Conservation (phyloP, 2,888 invertebrate genomes). For the Diarsia mendica region DNA sequence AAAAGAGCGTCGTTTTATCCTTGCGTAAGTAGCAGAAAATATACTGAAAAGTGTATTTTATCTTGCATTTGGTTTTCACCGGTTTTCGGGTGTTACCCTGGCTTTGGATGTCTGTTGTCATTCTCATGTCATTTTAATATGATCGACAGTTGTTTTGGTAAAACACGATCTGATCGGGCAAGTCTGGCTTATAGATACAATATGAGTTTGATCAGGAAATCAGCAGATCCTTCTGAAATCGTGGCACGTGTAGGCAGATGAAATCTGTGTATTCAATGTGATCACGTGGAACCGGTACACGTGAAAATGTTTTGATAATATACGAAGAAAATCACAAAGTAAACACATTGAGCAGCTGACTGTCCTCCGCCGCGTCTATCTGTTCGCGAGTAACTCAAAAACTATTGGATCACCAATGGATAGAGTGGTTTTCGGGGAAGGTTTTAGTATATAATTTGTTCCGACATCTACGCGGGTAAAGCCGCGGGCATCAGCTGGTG, state of each 20-base stretch:
- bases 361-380: too few species aligned
- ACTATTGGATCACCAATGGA: too few species aligned
- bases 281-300: constrained; percentile 4
- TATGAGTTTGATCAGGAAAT: background rate
- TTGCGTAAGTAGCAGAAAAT: too few species aligned
- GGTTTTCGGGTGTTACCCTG: background rate
- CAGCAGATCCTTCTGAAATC: constrained; percentile 6
- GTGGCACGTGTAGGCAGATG: background rate
- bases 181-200: background rate
- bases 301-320: constrained; percentile 11
- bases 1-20: background rate
- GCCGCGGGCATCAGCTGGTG: too few species aligned
- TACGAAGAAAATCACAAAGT: background rate
- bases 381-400: too few species aligned
- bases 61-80: background rate
- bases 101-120: background rate
- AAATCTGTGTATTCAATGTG: background rate
- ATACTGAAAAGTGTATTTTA: background rate
- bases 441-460: too few species aligned
- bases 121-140: background rate
- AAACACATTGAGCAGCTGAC: constrained; percentile 2
- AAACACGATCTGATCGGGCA: background rate
- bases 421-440: too few species aligned
- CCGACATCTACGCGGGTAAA: too few species aligned
- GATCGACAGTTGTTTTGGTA: constrained; percentile 11